Evolutionary conservation across 2,888 invertebrate species (phyloP).

Genomic region (Chrysolina oricalcia): DNA sequence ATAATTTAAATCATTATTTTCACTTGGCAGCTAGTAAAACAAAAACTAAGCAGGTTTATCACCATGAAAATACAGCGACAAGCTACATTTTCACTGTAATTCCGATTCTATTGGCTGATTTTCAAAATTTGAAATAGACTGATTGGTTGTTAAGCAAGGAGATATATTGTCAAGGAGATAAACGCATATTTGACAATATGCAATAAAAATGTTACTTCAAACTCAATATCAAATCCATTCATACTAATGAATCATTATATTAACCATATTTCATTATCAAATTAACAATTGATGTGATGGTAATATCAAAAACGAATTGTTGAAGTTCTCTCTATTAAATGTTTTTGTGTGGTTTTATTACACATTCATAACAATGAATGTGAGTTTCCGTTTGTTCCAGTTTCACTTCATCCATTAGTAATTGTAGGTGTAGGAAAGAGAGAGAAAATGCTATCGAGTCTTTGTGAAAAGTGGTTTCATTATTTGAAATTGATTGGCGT

Average conservation of each 20-base stretch:
- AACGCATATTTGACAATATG: too few species aligned
- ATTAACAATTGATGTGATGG: slow-evolving; percentile 43
- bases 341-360: slow-evolving; percentile 53
- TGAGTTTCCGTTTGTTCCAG: slow-evolving; percentile 29
- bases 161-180: too few species aligned
- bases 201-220: too few species aligned
- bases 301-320: slow-evolving; percentile 45
- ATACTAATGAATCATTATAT: slow-evolving; percentile 18
- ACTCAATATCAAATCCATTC: not conserved
- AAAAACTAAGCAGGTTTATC: too few species aligned
- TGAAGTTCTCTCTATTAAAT: slow-evolving; percentile 44
- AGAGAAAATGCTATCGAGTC: slow-evolving; percentile 34
- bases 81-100: too few species aligned
- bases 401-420: slow-evolving; percentile 18
- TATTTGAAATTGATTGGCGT: slow-evolving; percentile 60
- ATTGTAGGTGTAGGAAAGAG: slow-evolving; percentile 26
- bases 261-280: slow-evolving; percentile 44
- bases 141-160: too few species aligned
- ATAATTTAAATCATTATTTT: too few species aligned
- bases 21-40: too few species aligned
- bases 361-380: slow-evolving; percentile 39
- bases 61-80: too few species aligned
- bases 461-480: slow-evolving; percentile 57
- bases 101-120: too few species aligned
- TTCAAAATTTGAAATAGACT: too few species aligned